These are phyloP conservation scores for Aegotheles bennettii DNA, from an alignment of 2,113 vertebrate species.

Conservation along the genomic window DNA sequence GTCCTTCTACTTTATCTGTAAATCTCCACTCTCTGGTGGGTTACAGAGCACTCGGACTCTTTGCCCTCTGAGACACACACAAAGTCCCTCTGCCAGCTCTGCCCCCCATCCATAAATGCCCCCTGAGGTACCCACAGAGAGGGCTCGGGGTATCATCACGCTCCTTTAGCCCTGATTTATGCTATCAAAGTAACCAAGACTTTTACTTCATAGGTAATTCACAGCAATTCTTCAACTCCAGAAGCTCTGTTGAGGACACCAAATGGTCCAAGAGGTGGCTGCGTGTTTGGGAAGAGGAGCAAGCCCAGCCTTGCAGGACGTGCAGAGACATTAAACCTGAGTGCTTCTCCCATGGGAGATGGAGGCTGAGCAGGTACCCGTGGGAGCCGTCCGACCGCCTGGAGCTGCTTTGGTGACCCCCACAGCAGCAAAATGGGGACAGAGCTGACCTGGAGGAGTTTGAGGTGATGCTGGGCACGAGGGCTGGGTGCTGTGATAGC, in stretches of 20 bases:
- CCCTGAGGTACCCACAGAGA: not conserved
- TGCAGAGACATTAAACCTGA: not conserved
- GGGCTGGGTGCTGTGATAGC: not conserved
- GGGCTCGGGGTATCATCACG: fast-evolving
- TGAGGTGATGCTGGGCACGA: fast-evolving
- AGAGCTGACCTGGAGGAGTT: not conserved
- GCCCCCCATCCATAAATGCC: fast-evolving
- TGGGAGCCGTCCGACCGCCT: fast-evolving
- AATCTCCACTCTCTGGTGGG: not conserved
- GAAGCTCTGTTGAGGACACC: not conserved
- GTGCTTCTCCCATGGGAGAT: fast-evolving
- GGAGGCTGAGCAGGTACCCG: not conserved
- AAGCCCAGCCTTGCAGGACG: not conserved
- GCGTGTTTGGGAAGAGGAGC: not conserved
- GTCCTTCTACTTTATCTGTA: not conserved
- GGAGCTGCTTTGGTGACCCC: not conserved
- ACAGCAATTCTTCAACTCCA: fast-evolving
- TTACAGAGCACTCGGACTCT: not conserved
- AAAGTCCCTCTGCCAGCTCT: not conserved
- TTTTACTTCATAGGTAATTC: not conserved
- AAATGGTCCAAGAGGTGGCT: not conserved
- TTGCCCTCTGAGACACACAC: not conserved
- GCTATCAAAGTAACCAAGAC: not conserved
- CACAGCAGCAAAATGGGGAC: fast-evolving
- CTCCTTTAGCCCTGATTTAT: fast-evolving